Evolutionary conservation across 1,140 invertebrate genomes (phyloP), one percentile per base, ranked within the genome.

Genomic region (Paracyclopina nana): DNA sequence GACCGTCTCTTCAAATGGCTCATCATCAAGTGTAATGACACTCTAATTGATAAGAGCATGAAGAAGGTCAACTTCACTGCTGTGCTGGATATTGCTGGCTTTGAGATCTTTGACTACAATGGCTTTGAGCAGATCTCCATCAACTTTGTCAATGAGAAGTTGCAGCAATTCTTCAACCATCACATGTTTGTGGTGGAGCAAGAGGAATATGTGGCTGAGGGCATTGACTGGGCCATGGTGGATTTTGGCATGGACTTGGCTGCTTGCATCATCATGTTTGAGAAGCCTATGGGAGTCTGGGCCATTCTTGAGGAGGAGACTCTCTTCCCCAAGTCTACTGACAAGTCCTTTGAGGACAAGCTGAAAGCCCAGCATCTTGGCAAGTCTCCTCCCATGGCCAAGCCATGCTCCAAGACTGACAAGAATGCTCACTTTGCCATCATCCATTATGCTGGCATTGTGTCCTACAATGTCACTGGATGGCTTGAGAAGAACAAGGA

Each of bases 401-500:
- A 68, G 53, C 66, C 50, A 6, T 41, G 43, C 4, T 52, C 50
- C 42, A 52, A 52, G 25, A 85, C 86, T 66, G 82, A 87, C 62
- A 94, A 94, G 70, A 79, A 85, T 55, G 88, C 86, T 62, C 91
- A 98, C 77, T 97, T 98, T 64, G 88, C 91, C 64, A 86, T 98
- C 68, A 82, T 82, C 61, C 94, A 98, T 73, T 99, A 98, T 71
- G 94, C 94, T 68, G 94, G 94, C 45, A 69, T 67, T 60, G 82
- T 90, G 65, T 79, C 87, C 52, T 96, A 96, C 76, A 96, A 94
- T 72, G 86, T 95, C 68, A 83, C 82, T 60, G 86, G 87, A 60
- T 97, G 91, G 91, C 75, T 97, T 63, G 91, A 97, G 68, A 97
- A 96, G 84, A 97, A 97, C 78, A 97, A 97, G 78, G 91, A 97